phyloP scores from a whole-genome alignment of 2,888 invertebrate genomes.

The Euplagia quadripunctaria region DNA sequence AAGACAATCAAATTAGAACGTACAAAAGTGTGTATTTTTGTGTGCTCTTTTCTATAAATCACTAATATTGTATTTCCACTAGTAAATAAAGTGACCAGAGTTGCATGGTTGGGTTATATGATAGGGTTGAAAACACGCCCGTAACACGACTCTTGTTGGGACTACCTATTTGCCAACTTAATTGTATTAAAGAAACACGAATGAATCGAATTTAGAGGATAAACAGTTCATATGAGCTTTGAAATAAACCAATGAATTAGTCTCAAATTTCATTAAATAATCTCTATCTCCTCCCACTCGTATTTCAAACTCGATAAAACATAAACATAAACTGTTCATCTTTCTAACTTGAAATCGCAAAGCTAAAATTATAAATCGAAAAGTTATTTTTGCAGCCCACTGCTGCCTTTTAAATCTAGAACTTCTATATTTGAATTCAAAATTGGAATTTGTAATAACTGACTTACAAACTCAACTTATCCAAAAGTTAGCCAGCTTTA shows the following conservation, averaged over 20 bases:
- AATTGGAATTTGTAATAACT: conserved; percentile 7
- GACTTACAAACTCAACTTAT: conserved; percentile 2
- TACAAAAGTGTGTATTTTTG: too few relatives aligned
- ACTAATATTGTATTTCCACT: not conserved
- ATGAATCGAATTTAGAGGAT: not conserved
- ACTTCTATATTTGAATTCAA: conserved; percentile 5
- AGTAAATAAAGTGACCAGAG: not conserved
- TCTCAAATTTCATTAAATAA: not conserved
- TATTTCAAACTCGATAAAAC: not conserved
- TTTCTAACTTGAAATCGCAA: conserved; percentile 1
- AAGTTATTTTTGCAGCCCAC: not conserved
- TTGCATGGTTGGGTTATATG: not conserved
- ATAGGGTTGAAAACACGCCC: not conserved
- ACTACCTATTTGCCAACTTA: not conserved
- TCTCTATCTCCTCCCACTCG: not conserved
- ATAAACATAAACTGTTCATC: conserved; percentile 5
- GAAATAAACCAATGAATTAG: not conserved
- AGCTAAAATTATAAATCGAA: conserved; percentile 2
- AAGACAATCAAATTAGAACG: too few relatives aligned
- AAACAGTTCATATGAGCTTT: not conserved
- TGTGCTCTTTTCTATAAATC: not conserved
- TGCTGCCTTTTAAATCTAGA: not conserved
- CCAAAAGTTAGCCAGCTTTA: not conserved
- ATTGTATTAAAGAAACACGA: too few relatives aligned
- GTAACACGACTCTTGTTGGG: not conserved